Percentiles rank a stretch among this genome's conserved stretches.
phyloP scores from a whole-genome alignment of 2,888 invertebrate genomes.

The Galerucella calmariensis region DNA sequence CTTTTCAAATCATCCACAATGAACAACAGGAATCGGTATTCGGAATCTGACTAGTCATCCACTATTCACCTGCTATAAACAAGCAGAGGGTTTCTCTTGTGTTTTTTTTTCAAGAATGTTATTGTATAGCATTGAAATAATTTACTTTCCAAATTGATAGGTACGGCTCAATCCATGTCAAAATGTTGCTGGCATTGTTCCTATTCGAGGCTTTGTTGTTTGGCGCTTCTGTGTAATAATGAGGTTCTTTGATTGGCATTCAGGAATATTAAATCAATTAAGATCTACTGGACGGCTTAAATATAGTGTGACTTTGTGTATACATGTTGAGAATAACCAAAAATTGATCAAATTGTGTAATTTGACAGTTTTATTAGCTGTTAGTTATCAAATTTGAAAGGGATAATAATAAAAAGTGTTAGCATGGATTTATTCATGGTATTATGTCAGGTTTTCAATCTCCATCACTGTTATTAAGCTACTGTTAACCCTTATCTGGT shows the following conservation, averaged over 20 bases:
- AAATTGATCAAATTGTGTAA: neutral
- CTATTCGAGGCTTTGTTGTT: slow-evolving; percentile 45
- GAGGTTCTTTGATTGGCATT: slow-evolving; percentile 50
- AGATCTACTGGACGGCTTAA: slow-evolving; percentile 19
- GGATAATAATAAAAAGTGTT: neutral
- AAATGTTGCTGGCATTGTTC: slow-evolving; percentile 54
- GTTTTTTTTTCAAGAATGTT: slow-evolving; percentile 53
- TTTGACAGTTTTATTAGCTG: neutral
- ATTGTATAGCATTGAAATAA: slow-evolving; percentile 55
- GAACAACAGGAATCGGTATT: slow-evolving; percentile 42
- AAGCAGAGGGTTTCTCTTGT: slow-evolving; percentile 49
- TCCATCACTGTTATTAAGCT: no score
- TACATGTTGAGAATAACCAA: neutral
- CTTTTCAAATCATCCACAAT: slow-evolving; percentile 59
- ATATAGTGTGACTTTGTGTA: neutral
- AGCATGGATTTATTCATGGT: neutral
- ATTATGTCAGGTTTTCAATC: no score
- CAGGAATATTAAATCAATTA: slow-evolving; percentile 53
- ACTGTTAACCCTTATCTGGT: no score
- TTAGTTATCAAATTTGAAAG: neutral
- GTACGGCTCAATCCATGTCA: slow-evolving; percentile 58
- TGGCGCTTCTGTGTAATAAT: slow-evolving; percentile 49
- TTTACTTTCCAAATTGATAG: slow-evolving; percentile 59
- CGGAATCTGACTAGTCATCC: slow-evolving; percentile 58
- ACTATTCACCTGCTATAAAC: slow-evolving; percentile 61